These are phyloP conservation scores for Smittia sp. DNA, from an alignment of 2,888 invertebrate species.

Conservation along the genomic window DNA sequence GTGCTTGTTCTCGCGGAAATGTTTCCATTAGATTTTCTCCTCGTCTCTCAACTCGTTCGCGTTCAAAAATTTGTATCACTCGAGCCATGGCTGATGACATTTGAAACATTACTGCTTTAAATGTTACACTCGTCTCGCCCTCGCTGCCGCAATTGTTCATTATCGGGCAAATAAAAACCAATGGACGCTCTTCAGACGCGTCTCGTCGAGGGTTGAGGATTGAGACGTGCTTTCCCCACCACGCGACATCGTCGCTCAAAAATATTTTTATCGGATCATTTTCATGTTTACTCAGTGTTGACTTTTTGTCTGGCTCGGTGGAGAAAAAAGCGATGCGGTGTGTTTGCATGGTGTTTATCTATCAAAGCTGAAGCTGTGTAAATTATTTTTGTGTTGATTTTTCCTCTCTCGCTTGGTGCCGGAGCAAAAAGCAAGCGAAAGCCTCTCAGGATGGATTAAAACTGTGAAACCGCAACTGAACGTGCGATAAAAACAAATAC, in stretches of 20 bases:
- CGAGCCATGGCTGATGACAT: background rate
- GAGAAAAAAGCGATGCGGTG: conserved; percentile 8
- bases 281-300: conserved; percentile 39
- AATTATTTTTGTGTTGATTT: conserved; percentile 37
- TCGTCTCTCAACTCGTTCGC: too few species aligned
- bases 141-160: conserved; percentile 24
- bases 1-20: background rate
- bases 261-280: conserved; percentile 39
- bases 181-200: conserved; percentile 29
- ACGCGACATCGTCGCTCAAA: background rate
- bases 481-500: conserved; percentile 28
- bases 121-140: background rate
- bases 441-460: conserved; percentile 39
- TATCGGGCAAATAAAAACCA: conserved; percentile 36
- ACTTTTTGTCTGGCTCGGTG: conserved; percentile 17
- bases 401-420: background rate
- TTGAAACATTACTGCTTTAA: background rate
- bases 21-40: background rate
- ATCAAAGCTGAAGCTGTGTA: conserved; percentile 23
- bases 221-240: conserved; percentile 16
- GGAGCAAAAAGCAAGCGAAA: conserved; percentile 6
- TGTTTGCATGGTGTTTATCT: background rate
- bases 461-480: conserved; percentile 17
- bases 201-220: conserved; percentile 21
- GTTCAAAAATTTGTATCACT: background rate